A percentile compares a stretch with the other conserved stretches of the same genome.
These are phyloP conservation scores for Gandaritis pyraliata DNA, from an alignment of 2,888 invertebrate genomes.

Conservation along the genomic window DNA sequence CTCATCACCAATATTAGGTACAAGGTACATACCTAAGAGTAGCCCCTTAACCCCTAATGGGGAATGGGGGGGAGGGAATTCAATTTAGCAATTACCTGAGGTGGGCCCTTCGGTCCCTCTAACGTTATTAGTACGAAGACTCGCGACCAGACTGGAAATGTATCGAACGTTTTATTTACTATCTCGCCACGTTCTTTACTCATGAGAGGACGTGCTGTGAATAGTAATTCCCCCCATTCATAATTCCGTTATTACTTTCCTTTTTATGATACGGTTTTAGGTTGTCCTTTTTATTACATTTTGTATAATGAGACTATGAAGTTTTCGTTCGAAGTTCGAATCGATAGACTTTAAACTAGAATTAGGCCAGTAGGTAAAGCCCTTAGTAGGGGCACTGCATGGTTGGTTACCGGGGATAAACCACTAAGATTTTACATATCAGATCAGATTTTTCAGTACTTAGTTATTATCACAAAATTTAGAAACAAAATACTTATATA, in stretches of 20 bases:
- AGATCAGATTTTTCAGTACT: no score
- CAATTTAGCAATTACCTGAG: constrained; percentile 71
- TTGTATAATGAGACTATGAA: no score
- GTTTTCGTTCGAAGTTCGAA: no score
- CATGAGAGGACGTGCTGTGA: constrained; percentile 1
- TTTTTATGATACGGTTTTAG: background rate
- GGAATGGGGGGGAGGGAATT: constrained; percentile 56
- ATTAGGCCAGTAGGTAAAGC: no score
- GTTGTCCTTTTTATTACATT: no score
- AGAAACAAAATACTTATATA: no score
- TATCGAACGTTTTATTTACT: constrained; percentile 41
- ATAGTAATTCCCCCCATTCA: constrained; percentile 3
- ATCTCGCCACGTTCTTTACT: constrained; percentile 21
- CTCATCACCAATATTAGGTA: constrained; percentile 66
- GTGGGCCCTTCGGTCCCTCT: constrained; percentile 47
- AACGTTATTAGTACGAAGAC: constrained; percentile 64
- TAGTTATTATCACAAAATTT: no score
- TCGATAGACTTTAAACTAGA: no score
- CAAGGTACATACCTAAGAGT: constrained; percentile 34
- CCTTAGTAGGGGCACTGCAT: no score
- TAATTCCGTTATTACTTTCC: background rate
- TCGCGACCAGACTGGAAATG: constrained; percentile 56
- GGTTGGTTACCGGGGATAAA: no score
- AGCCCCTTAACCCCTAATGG: background rate
- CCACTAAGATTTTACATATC: no score